Conservation (phyloP, 2,888 invertebrate genomes). For the Terebella lapidaria region DNA sequence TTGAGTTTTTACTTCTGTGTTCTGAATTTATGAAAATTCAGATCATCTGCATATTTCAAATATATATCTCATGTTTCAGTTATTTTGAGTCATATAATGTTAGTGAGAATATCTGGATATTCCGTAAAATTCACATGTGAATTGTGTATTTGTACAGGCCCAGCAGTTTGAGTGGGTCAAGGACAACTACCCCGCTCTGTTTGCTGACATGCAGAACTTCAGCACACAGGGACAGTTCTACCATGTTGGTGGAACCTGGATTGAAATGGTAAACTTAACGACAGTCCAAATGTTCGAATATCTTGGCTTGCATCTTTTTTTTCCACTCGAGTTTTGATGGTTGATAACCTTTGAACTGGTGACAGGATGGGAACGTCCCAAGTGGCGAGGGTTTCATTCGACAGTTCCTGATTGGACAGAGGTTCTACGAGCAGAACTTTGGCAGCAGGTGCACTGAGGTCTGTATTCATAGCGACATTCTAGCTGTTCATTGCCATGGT, state of each 20-base stretch:
- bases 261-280: slow-evolving; percentile 55
- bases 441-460: slow-evolving; percentile 54
- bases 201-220: slow-evolving; percentile 48
- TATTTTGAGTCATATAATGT: too few species aligned
- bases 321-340: slow-evolving; percentile 28
- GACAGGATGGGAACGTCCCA: slow-evolving; percentile 53
- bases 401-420: slow-evolving; percentile 57
- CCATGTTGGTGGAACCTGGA: slow-evolving; percentile 58
- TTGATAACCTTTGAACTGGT: slow-evolving; percentile 53
- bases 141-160: slow-evolving; percentile 43
- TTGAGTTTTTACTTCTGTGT: too few species aligned
- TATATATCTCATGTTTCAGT: too few species aligned
- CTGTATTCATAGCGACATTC: slow-evolving; percentile 6
- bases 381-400: slow-evolving; percentile 57
- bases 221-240: slow-evolving; percentile 52
- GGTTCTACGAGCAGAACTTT: slow-evolving; percentile 55
- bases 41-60: too few species aligned
- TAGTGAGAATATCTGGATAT: not conserved
- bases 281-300: not conserved
- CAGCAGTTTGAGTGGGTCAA: slow-evolving; percentile 58
- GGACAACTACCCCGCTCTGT: slow-evolving; percentile 54
- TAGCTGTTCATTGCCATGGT: too few species aligned
- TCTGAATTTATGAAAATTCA: too few species aligned
- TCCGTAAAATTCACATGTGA: not conserved
- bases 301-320: not conserved